Evolutionary conservation across 2,797 vertebrate genomes (phyloP), one percentile per base, ranked within the genome.

Genomic region (Rhynchonycteris naso): DNA sequence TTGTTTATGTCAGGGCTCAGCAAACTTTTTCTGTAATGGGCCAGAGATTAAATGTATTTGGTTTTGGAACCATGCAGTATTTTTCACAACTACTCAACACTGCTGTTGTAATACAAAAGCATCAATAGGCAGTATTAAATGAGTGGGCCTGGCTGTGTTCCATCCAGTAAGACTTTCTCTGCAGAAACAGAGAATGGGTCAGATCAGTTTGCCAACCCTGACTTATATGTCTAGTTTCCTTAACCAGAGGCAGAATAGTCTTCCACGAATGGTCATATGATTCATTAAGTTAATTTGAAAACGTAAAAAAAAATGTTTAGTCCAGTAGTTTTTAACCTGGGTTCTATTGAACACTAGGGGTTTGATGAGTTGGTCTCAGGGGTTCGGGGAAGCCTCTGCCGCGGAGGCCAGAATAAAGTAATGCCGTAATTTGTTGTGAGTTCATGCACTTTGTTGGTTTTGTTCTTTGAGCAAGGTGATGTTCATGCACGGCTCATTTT

Each of bases 101-200:
- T 50, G 38, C 50, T 54, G 30, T 71, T 30, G 3, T 54, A 54
- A 21, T 76, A 50, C n/a, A 66, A 38, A 83, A 90, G 13, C 86
- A 74, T n/a, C 35, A 58, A n/a, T 2, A 79, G 54, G 43, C 22
- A 24, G 2, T 54, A 89, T 21, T 66, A 92, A 86, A 66, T 74
- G 38, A 81, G 72, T 66, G 69, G 43, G 16, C 33, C 15, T 88
- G 28, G n/a, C 33, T 38, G 22, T 28, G 50, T 56, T 82, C 69
- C 58, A 83, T 82, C 69, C 58, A 83, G 1, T 68, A 56, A 90
- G n/a, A 79, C 33, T 92, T 92, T 50, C 33, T 92, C 90, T 50
- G 76, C 28, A 82, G 80, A 82, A 82, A 22, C 18, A 9, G 43
- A 14, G 52, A 28, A 11, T 6, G 24, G 43, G 2, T 18, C 5